These are phyloP conservation scores for Lepilemur ruficaudatus DNA, from an alignment of 2,797 vertebrate genomes.

Conservation along the genomic window DNA sequence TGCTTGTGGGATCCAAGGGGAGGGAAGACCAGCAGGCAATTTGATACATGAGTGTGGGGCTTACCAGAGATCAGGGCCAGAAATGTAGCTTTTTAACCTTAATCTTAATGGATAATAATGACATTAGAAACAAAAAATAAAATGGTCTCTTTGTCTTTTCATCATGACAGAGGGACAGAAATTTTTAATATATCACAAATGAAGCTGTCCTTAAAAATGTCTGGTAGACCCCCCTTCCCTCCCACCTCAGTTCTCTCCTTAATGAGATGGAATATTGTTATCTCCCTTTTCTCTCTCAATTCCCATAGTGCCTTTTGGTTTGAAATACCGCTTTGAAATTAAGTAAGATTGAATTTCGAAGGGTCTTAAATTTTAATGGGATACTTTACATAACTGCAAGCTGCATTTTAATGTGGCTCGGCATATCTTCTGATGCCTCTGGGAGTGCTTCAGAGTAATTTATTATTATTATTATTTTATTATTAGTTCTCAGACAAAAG, in stretches of 20 bases:
- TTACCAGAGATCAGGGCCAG: not conserved
- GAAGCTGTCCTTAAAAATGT: constrained; percentile 1
- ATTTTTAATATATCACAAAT: not conserved
- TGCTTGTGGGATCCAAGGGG: not conserved
- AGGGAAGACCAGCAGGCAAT: not conserved
- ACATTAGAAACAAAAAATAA: not conserved
- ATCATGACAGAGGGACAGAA: not conserved
- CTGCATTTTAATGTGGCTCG: constrained; percentile 44
- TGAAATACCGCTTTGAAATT: constrained; percentile 57
- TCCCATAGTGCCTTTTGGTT: constrained; percentile 28
- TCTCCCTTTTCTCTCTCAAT: constrained; percentile 9
- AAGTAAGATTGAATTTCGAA: constrained; percentile 62
- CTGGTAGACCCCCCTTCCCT: not conserved
- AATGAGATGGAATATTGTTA: not conserved
- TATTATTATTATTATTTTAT: not conserved
- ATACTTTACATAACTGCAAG: not conserved
- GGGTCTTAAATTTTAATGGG: constrained; percentile 64
- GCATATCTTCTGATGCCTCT: constrained; percentile 3
- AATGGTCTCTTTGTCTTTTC: not conserved
- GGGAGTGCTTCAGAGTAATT: constrained; percentile 27
- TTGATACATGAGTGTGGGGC: not conserved
- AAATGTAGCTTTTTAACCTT: not conserved
- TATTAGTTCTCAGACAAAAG: constrained; percentile 35
- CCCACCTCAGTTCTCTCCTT: not conserved
- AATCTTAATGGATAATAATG: not conserved